These are phyloP conservation scores for Desmophyllum pertusum DNA, from an alignment of 92 coral and sea anemone species.

Conservation along the genomic window DNA sequence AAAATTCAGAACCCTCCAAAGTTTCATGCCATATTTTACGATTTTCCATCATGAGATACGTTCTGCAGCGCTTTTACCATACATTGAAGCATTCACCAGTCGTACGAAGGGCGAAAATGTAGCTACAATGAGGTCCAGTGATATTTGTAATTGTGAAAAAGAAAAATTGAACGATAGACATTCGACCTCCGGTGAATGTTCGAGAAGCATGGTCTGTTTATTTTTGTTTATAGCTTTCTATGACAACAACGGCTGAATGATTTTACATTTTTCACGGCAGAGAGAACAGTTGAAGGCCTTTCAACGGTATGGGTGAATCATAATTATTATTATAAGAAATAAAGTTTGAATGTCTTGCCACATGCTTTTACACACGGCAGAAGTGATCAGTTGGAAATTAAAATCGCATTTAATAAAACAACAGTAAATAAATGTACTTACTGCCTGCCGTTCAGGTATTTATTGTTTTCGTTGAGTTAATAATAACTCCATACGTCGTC, in stretches of 20 bases:
- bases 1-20: too few relatives aligned
- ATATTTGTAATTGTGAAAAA: too few relatives aligned
- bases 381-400: neutral
- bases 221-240: neutral
- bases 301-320: neutral
- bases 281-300: neutral
- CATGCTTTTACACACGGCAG: neutral
- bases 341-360: neutral
- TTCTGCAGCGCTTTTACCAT: too few relatives aligned
- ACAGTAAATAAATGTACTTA: neutral
- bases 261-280: neutral
- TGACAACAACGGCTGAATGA: neutral
- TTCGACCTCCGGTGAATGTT: neutral
- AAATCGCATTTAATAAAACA: neutral
- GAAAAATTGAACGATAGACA: neutral
- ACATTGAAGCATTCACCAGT: too few relatives aligned
- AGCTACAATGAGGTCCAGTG: too few relatives aligned
- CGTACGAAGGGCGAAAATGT: too few relatives aligned
- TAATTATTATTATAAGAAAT: too few relatives aligned
- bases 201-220: neutral
- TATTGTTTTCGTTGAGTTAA: neutral
- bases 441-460: neutral
- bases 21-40: too few relatives aligned
- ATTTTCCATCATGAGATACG: too few relatives aligned
- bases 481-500: neutral